Evolutionary conservation across 2,888 invertebrate genomes (phyloP).

Genomic region (Acanthosepion pharaonis): DNA sequence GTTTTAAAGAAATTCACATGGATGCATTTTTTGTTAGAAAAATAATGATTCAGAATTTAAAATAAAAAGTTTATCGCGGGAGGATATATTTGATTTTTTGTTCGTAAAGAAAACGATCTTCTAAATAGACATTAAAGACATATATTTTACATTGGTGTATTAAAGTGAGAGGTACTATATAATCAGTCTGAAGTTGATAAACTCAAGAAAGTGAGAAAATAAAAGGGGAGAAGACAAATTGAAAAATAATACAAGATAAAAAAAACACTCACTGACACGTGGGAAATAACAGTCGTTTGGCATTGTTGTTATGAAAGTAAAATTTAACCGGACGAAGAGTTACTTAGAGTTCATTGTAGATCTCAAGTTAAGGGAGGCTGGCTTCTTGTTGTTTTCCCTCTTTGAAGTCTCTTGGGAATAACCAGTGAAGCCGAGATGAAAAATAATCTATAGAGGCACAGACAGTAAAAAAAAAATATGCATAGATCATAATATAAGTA

Average conservation of each 20-base stretch:
- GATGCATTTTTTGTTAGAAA: too few relatives aligned
- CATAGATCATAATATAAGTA: neutral
- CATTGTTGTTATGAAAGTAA: neutral
- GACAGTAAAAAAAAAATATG: neutral
- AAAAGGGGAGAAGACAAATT: neutral
- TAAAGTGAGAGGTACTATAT: too few relatives aligned
- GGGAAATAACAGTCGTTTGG: neutral
- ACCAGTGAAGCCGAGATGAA: neutral
- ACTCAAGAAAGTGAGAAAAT: neutral
- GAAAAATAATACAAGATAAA: neutral
- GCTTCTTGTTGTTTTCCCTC: neutral
- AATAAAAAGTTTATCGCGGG: too few relatives aligned
- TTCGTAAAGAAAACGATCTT: too few relatives aligned
- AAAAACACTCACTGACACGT: neutral
- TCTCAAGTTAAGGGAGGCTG: neutral
- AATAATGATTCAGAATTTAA: too few relatives aligned
- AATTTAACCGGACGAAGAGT: neutral
- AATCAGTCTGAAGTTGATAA: too few relatives aligned
- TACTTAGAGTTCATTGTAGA: slow-evolving; percentile 2
- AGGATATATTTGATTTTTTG: too few relatives aligned
- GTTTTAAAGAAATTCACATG: too few relatives aligned
- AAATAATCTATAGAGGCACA: neutral
- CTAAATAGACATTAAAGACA: too few relatives aligned
- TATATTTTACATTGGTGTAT: too few relatives aligned
- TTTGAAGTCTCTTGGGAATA: neutral